A percentile compares a stretch with the other conserved stretches of the same genome.
These are phyloP conservation scores for Lonchura striata DNA, from an alignment of 2,113 vertebrate species.

Conservation along the genomic window DNA sequence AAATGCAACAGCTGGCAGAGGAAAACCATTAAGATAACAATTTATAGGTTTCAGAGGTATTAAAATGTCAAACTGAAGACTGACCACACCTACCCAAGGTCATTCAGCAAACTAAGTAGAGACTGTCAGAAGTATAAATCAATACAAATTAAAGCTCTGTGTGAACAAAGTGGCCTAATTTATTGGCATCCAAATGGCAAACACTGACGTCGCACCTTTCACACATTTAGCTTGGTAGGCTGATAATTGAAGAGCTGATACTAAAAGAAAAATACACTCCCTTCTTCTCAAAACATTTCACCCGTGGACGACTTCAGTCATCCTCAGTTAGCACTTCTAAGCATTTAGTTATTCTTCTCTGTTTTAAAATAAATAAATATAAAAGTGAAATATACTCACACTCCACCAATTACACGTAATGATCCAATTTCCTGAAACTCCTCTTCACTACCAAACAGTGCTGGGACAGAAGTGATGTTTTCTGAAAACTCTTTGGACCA, in stretches of 20 bases:
- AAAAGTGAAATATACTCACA: slow-evolving; percentile 75
- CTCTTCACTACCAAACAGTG: slow-evolving; percentile 43
- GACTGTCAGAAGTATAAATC: not conserved
- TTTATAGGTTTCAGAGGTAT: not conserved
- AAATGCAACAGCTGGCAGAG: not conserved
- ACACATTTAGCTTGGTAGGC: not conserved
- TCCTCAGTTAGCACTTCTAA: not conserved
- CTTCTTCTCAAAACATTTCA: not conserved
- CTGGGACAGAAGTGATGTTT: slow-evolving; percentile 70
- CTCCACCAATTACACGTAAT: slow-evolving; percentile 80
- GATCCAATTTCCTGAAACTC: slow-evolving; percentile 74
- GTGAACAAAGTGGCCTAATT: not conserved
- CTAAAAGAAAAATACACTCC: not conserved
- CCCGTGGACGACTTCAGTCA: not conserved
- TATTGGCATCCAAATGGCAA: not conserved
- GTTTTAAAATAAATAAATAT: not conserved
- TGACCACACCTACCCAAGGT: not conserved
- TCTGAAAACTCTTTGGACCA: slow-evolving; percentile 75
- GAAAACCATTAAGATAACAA: not conserved
- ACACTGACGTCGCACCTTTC: not conserved
- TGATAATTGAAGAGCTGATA: not conserved
- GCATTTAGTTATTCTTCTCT: not conserved
- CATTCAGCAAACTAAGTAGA: not conserved
- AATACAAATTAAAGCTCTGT: not conserved
- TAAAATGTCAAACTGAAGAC: not conserved